phyloP scores from a whole-genome alignment of 2,797 vertebrate species.

The Pantherophis alleghaniensis region DNA sequence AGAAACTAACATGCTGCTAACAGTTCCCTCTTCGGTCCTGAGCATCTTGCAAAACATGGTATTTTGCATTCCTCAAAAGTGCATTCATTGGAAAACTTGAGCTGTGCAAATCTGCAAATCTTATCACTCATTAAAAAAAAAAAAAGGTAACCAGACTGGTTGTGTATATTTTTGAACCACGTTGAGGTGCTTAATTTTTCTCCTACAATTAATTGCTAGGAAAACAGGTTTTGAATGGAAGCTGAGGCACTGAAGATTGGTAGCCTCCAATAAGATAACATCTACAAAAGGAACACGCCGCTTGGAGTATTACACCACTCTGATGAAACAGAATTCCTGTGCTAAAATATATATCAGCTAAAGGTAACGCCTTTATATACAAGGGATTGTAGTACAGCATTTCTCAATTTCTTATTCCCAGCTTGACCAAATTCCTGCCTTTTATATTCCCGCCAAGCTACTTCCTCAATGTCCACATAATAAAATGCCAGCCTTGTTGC shows the following conservation, averaged over 20 bases:
- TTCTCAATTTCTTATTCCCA: background rate
- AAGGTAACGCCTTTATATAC: background rate
- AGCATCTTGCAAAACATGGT: background rate
- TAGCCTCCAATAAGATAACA: background rate
- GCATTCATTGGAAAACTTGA: background rate
- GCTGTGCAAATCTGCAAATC: slow-evolving; percentile 25
- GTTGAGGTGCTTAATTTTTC: background rate
- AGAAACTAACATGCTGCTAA: background rate
- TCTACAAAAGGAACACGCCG: background rate
- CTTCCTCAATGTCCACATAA: background rate
- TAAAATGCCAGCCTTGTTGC: background rate
- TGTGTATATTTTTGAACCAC: background rate
- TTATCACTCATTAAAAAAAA: background rate
- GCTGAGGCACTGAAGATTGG: background rate
- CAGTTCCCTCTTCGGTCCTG: background rate
- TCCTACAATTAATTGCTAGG: background rate
- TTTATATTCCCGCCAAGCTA: background rate
- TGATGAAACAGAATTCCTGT: background rate
- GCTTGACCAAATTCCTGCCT: background rate
- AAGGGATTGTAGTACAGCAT: background rate
- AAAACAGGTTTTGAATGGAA: slow-evolving; percentile 10
- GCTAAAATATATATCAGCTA: background rate
- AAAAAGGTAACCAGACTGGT: background rate
- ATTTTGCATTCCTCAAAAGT: slow-evolving; percentile 20
- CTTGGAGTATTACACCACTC: background rate